These are phyloP conservation scores for Mesorhabditis spiculigera DNA, from an alignment of 2,888 invertebrate genomes.

Conservation along the genomic window DNA sequence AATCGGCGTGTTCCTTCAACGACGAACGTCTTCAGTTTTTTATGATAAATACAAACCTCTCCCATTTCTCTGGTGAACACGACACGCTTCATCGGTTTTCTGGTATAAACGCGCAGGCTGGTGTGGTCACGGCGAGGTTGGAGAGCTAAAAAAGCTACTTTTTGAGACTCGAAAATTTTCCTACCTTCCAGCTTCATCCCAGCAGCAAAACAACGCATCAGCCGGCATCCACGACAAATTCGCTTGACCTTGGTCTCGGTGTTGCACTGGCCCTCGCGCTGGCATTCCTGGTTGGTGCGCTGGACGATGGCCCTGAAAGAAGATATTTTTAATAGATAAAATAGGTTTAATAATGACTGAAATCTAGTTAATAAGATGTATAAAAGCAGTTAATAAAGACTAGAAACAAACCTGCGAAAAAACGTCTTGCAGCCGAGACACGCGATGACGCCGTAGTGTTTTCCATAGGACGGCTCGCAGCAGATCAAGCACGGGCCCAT, in stretches of 20 bases:
- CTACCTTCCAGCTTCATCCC: constrained; percentile 57
- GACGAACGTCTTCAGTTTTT: too few species aligned
- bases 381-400: constrained; percentile 1
- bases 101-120: constrained; percentile 33
- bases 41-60: too few species aligned
- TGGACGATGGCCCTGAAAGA: constrained; percentile 56
- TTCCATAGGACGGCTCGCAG: constrained; percentile 49
- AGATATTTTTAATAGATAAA: not conserved
- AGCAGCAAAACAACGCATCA: constrained; percentile 52
- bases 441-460: constrained; percentile 55
- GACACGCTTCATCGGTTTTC: too few species aligned
- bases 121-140: constrained; percentile 56
- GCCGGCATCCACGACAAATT: constrained; percentile 56
- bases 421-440: constrained; percentile 59
- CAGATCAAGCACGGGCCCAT: constrained; percentile 47
- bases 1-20: too few species aligned
- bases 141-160: constrained; percentile 34
- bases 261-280: constrained; percentile 48
- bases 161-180: constrained; percentile 8
- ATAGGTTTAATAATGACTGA: not conserved
- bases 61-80: too few species aligned
- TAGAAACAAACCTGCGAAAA: constrained; percentile 44
- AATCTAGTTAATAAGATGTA: not conserved
- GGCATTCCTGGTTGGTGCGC: constrained; percentile 52
- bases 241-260: constrained; percentile 41